Conservation (phyloP, 2,113 vertebrate species). For the Atractosteus spatula region DNA sequence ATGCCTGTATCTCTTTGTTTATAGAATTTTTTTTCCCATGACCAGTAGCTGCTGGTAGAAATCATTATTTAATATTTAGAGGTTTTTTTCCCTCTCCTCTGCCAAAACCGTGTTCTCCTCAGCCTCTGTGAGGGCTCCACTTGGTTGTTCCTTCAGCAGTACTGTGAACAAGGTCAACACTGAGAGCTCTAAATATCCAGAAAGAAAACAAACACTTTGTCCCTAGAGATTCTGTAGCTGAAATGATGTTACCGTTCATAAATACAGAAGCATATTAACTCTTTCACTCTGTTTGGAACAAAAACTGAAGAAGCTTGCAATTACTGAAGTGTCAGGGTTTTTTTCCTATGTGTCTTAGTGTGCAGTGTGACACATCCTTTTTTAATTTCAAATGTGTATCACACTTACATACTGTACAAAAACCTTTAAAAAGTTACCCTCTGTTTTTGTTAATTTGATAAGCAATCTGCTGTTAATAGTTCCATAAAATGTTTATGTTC, state of each 20-base stretch:
- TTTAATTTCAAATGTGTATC: too few species aligned
- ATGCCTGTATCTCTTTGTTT: too few species aligned
- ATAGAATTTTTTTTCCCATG: constrained; percentile 31
- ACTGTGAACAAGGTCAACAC: constrained; percentile 23
- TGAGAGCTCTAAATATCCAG: constrained; percentile 29
- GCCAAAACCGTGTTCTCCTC: constrained; percentile 24
- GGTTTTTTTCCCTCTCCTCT: constrained; percentile 26
- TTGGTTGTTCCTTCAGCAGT: constrained; percentile 21
- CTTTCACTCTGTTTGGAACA: not conserved
- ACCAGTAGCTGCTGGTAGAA: constrained; percentile 20
- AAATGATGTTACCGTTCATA: constrained; percentile 21
- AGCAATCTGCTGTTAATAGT: too few species aligned
- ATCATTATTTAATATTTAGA: constrained; percentile 27
- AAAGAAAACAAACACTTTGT: constrained; percentile 33
- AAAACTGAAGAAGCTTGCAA: not conserved
- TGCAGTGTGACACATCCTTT: too few species aligned
- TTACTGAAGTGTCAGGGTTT: too few species aligned
- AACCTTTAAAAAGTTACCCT: too few species aligned
- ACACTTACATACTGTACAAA: too few species aligned
- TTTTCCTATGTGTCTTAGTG: too few species aligned
- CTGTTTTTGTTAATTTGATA: too few species aligned
- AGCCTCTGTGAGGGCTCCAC: constrained; percentile 9
- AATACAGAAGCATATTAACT: constrained; percentile 9
- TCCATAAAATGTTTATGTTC: too few species aligned
- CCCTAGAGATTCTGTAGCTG: constrained; percentile 20